Conservation (phyloP, 53 echinoderm and acorn worm species). For the Apostichopus leukothele region DNA sequence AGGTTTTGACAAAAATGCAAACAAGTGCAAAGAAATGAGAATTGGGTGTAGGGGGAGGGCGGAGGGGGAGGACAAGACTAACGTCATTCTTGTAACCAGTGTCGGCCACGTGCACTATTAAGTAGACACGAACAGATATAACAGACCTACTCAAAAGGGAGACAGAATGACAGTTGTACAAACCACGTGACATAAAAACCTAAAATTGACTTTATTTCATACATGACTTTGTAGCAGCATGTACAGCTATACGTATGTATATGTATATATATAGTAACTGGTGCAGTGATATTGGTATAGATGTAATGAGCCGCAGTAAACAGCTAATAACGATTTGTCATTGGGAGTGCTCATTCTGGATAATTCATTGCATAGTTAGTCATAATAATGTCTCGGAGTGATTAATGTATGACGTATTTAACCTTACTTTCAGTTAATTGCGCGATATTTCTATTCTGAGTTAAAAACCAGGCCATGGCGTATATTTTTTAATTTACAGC, state of each 20-base stretch:
- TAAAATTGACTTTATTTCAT: no score
- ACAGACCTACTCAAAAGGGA: no score
- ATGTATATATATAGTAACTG: neutral
- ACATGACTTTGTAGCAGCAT: no score
- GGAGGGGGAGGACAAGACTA: neutral
- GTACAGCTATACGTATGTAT: no score
- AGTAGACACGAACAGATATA: no score
- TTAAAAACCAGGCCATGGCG: neutral
- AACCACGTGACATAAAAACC: no score
- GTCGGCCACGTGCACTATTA: no score
- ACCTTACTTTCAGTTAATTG: slow-evolving; percentile 27
- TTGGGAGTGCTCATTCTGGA: neutral
- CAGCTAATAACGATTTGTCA: neutral
- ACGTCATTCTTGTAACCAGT: no score
- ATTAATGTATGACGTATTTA: slow-evolving; percentile 22
- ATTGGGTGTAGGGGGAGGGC: neutral
- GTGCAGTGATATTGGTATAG: neutral
- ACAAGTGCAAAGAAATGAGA: neutral
- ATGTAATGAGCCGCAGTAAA: neutral
- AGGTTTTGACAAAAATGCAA: no score
- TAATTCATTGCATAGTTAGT: slow-evolving; percentile 37
- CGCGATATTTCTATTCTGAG: neutral
- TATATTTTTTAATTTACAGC: neutral
- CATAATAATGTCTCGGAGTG: slow-evolving; percentile 29
- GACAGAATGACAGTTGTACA: no score